Base-by-base conservation (phyloP, 2,888 invertebrate species). In the Pseudanteris insignis region DNA sequence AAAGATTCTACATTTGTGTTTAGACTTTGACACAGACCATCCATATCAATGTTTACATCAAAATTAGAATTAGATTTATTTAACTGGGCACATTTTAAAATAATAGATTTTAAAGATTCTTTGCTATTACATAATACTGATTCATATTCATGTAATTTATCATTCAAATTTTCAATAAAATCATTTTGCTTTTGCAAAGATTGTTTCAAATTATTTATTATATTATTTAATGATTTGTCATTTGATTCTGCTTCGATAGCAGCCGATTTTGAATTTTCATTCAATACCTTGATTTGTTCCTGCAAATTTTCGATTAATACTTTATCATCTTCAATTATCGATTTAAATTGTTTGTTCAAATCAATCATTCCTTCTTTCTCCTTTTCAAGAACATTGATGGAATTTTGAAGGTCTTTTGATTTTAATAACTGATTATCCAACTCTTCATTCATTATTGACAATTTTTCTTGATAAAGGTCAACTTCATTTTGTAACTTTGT, bases 21-120 rank as follows among this genome's bases (percentile, higher is more conserved):
- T 14, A 70, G 10, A 32, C 33, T 12, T 14, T 60, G 37, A 29
- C 55, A 53, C 30, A 69, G 48, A 10, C 65, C 33, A 8, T n/a
- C 8, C 12, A 48, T 48, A 12, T 48, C 46, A 13, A 26, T 34
- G 3, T 44, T 34, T 13, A 37, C 12, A 11, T 44, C 3, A 26
- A 40, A 13, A 5, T 41, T 24, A 11, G 26, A 32, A 14, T 24
- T 34, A 7, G 21, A 36, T 9, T 40, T 33, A 11, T 10, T 11
- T 9, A 62, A 36, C 33, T 38, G 29, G 2, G 15, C 38, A 24
- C 36, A n/a, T 14, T 29, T 21, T 8, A 28, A 33, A 15, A 41
- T 12, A 2, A 40, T 12, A 11, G 48, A 12, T 32, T 46, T 59
- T 5, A 59, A 21, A 32, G 6, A 24, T 24, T 26, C 11, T 4